phyloP scores from a whole-genome alignment of 2,113 vertebrate species.

The Perognathus longimembris region DNA sequence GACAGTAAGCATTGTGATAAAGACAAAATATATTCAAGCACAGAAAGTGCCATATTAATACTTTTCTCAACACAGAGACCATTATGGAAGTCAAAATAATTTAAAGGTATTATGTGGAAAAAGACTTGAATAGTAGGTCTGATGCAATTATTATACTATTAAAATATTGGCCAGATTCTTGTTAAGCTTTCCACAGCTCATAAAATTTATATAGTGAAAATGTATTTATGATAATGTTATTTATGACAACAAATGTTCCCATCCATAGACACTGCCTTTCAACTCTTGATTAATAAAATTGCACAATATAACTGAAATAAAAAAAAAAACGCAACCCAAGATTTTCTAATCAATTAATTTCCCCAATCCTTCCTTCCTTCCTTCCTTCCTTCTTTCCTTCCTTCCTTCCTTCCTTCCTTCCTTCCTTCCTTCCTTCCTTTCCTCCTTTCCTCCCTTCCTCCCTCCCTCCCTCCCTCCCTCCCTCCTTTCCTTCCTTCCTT shows the following conservation, averaged over 20 bases:
- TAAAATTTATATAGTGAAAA: background rate
- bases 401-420: background rate
- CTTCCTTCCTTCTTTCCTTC: background rate
- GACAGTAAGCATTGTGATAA: background rate
- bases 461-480: too few species aligned
- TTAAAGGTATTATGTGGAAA: background rate
- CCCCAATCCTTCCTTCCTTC: background rate
- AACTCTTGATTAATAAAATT: background rate
- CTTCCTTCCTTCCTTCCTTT: background rate
- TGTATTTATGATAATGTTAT: background rate
- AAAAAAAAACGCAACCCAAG: background rate
- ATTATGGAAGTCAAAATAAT: background rate
- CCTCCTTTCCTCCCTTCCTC: too few species aligned
- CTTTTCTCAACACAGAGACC: background rate
- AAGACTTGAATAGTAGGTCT: background rate
- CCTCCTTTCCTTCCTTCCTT: background rate
- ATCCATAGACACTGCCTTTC: background rate
- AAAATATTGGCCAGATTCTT: conserved; percentile 22
- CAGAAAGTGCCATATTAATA: background rate
- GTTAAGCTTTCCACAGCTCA: background rate
- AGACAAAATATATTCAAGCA: background rate
- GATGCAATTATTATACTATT: background rate
- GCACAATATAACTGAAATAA: background rate
- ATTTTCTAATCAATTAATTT: background rate
- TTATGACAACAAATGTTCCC: background rate